phyloP scores from a whole-genome alignment of 2,797 vertebrate genomes.

The Megalops cyprinoides region DNA sequence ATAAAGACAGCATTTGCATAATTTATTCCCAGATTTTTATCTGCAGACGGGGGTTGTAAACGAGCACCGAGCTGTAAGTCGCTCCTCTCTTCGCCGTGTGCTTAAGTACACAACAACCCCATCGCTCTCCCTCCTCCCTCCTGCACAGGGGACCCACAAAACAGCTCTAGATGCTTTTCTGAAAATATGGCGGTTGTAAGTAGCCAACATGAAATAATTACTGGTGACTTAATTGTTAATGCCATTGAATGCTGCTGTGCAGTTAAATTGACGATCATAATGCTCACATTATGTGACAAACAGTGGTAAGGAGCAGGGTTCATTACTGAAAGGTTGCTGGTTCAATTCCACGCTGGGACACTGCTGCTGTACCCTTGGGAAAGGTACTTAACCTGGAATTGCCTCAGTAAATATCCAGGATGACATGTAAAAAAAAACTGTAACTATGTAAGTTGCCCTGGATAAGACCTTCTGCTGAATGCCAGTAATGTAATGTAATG shows the following conservation, averaged over 20 bases:
- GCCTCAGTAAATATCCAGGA: no score
- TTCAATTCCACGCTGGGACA: no score
- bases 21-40: slow-evolving; percentile 12
- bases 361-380: no score
- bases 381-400: no score
- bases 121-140: background rate
- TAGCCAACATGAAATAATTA: background rate
- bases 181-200: background rate
- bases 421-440: no score
- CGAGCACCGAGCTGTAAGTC: background rate
- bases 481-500: no score
- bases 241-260: background rate
- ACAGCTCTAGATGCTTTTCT: background rate
- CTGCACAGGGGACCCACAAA: background rate
- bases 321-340: no score
- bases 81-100: background rate
- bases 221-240: background rate
- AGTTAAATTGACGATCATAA: no score
- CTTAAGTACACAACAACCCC: background rate
- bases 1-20: slow-evolving; percentile 42
- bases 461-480: no score
- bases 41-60: background rate
- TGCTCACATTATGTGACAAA: no score
- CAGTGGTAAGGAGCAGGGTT: no score
- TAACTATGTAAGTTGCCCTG: no score